Percentiles rank a stretch among this genome's conserved stretches.
Evolutionary conservation across 1,140 invertebrate genomes (phyloP).

Genomic region (Pemphigus obesinymphae): DNA sequence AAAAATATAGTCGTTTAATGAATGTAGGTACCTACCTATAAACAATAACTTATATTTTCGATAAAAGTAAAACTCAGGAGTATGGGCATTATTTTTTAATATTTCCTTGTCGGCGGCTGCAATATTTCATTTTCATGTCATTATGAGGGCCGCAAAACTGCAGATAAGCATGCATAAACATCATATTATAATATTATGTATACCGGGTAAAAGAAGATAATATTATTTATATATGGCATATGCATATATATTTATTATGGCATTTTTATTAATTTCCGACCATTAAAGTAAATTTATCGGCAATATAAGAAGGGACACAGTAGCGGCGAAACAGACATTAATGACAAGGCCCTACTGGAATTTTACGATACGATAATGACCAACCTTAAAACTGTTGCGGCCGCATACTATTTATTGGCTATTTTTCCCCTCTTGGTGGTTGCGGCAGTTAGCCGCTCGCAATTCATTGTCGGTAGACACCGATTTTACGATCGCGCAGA

Average conservation of each 20-base stretch:
- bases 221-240: background rate
- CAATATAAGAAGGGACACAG: constrained; percentile 7
- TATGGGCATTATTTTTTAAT: background rate
- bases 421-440: background rate
- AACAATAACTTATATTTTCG: constrained; percentile 8
- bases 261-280: constrained; percentile 32
- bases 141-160: background rate
- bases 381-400: constrained; percentile 7
- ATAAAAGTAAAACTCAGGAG: constrained; percentile 1
- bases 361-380: constrained; percentile 40
- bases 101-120: background rate
- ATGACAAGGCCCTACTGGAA: constrained; percentile 26
- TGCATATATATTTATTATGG: background rate
- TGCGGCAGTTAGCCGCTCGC: background rate
- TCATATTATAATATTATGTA: background rate
- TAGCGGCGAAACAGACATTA: constrained; percentile 32
- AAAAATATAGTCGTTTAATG: too few relatives aligned
- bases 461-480: background rate
- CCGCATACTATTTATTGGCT: background rate
- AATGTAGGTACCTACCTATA: too few relatives aligned
- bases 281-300: constrained; percentile 15
- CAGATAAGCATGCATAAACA: background rate
- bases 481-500: background rate
- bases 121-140: background rate
- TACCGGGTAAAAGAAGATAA: background rate